These are phyloP conservation scores for Lordiphosa andalusiaca DNA, from an alignment of 2,888 invertebrate species.

Conservation along the genomic window DNA sequence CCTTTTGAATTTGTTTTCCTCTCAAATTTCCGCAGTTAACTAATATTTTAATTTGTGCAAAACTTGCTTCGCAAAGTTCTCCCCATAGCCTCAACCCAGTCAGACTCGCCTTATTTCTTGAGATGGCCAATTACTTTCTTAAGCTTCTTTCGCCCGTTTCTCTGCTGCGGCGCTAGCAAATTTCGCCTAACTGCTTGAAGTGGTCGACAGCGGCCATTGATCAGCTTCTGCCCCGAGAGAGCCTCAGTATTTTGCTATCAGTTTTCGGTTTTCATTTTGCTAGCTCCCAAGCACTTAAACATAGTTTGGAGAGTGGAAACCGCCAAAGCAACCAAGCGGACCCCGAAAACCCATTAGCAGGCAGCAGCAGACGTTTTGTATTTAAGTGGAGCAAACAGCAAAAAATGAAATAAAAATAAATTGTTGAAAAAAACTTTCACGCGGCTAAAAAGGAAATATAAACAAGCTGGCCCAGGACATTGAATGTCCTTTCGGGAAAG, in stretches of 20 bases:
- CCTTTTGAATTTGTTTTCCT: too few species aligned
- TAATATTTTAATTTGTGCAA: too few species aligned
- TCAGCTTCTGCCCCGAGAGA: constrained; percentile 19
- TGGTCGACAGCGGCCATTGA: constrained; percentile 25
- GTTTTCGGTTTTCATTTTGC: constrained; percentile 26
- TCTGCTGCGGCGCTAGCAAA: constrained; percentile 14
- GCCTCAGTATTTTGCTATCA: constrained; percentile 32
- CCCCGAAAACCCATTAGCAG: constrained; percentile 43
- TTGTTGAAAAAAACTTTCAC: constrained; percentile 29
- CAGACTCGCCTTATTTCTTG: not conserved
- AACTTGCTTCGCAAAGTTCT: too few species aligned
- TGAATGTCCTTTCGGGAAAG: constrained; percentile 40
- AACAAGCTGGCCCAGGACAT: constrained; percentile 29
- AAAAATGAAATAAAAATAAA: constrained; percentile 41
- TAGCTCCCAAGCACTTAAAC: constrained; percentile 21
- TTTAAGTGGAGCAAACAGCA: constrained; percentile 38
- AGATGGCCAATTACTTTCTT: constrained; percentile 26
- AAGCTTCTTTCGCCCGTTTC: constrained; percentile 6
- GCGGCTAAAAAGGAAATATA: constrained; percentile 37
- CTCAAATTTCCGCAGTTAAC: too few species aligned
- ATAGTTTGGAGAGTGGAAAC: constrained; percentile 33
- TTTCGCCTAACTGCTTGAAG: constrained; percentile 29
- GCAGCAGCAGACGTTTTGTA: constrained; percentile 39
- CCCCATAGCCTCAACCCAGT: not conserved
- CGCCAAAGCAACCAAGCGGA: constrained; percentile 22